Evolutionary conservation across 2,113 vertebrate genomes (phyloP).

Genomic region (Telmatochromis sp.): DNA sequence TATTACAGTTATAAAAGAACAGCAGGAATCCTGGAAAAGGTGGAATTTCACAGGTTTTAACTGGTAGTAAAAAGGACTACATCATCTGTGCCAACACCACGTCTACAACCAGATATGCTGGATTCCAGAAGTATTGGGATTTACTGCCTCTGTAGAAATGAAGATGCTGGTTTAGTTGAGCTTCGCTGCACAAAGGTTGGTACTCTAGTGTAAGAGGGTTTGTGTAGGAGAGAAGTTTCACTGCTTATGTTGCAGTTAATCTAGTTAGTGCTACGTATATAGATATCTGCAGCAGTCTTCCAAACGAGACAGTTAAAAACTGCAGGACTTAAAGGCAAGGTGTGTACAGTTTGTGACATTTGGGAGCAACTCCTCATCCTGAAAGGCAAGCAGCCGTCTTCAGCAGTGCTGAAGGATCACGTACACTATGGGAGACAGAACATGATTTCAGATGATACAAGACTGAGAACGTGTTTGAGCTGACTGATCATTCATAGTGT

Average conservation of each 20-base stretch:
- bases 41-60: not conserved
- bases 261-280: accelerated
- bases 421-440: not conserved
- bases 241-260: not conserved
- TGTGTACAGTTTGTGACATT: not conserved
- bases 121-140: not conserved
- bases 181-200: not conserved
- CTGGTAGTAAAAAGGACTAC: not conserved
- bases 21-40: not conserved
- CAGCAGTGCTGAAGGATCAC: not conserved
- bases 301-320: not conserved
- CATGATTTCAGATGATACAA: not conserved
- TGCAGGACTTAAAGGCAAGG: not conserved
- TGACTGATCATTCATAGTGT: not conserved
- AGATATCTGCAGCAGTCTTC: not conserved
- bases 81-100: not conserved
- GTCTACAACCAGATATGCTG: not conserved
- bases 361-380: not conserved
- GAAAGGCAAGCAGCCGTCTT: not conserved
- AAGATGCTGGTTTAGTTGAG: not conserved
- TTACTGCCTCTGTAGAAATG: not conserved
- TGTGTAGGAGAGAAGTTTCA: not conserved
- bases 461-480: not conserved
- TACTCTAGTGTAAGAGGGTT: not conserved
- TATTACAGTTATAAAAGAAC: not conserved